These are phyloP conservation scores for Cololabis saira DNA, from an alignment of 2,113 vertebrate species.

Conservation along the genomic window DNA sequence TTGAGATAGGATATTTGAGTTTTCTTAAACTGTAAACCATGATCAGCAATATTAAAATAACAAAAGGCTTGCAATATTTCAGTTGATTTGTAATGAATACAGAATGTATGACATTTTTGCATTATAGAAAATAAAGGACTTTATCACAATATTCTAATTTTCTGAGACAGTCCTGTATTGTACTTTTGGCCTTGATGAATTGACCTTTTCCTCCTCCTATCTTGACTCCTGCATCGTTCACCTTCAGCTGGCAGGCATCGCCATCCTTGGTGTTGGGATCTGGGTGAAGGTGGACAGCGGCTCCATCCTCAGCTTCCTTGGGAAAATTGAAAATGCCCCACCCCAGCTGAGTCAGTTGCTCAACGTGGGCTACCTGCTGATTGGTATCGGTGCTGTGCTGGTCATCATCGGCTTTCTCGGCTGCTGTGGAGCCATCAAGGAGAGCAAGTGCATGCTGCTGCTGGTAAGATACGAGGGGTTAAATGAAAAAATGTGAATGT, in stretches of 20 bases:
- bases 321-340: conserved; percentile 41
- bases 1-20: too few relatives aligned
- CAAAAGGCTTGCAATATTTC: too few relatives aligned
- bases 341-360: conserved; percentile 74
- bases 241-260: conserved; percentile 79
- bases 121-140: too few relatives aligned
- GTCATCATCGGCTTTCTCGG: conserved; percentile 85
- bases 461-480: conserved; percentile 68
- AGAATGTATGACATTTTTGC: too few relatives aligned
- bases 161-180: too few relatives aligned
- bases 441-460: conserved; percentile 83
- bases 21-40: too few relatives aligned
- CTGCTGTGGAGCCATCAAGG: conserved; percentile 82
- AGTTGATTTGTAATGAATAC: too few relatives aligned
- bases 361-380: conserved; percentile 84
- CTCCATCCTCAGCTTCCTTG: conserved; percentile 75
- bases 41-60: too few relatives aligned
- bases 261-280: conserved; percentile 82
- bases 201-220: background rate
- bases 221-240: conserved; percentile 39
- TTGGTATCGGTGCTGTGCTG: conserved; percentile 77
- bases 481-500: background rate
- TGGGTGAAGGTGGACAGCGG: conserved; percentile 86
- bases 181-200: too few relatives aligned
- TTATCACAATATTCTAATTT: too few relatives aligned